Percentiles rank a stretch among this genome's conserved stretches.
Evolutionary conservation across 2,113 vertebrate genomes (phyloP).

Genomic region (Hystrix cristata): DNA sequence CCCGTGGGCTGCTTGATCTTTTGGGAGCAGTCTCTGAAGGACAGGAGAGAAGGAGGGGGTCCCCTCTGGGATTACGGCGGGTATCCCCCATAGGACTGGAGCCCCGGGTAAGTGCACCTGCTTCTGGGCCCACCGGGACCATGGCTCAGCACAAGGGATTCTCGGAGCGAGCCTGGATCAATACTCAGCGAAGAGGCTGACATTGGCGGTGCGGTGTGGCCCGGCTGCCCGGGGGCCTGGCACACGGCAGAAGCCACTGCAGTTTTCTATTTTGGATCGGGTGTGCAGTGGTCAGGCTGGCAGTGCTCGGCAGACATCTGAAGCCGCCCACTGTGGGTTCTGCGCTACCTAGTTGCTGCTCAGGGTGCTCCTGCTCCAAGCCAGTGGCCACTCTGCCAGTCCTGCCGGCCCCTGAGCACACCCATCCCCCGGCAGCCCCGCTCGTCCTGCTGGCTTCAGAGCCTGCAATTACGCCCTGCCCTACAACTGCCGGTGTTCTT

Average conservation of each 20-base stretch:
- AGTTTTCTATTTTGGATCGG: conserved; percentile 82
- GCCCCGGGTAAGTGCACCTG: neutral
- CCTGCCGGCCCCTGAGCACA: neutral
- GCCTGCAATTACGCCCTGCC: conserved; percentile 58
- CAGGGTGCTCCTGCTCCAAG: conserved; percentile 45
- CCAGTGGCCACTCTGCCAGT: neutral
- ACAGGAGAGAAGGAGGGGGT: neutral
- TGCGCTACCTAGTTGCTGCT: conserved; percentile 71
- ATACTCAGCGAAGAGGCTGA: conserved; percentile 55
- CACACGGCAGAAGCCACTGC: conserved; percentile 59
- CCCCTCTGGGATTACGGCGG: neutral
- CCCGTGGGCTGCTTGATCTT: neutral
- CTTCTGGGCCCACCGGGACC: neutral
- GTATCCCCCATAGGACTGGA: neutral
- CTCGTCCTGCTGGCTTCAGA: conserved; percentile 30
- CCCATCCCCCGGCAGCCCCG: neutral
- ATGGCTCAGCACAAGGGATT: neutral
- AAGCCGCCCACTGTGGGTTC: conserved; percentile 56
- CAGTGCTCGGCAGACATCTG: conserved; percentile 72
- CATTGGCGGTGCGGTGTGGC: conserved; percentile 52
- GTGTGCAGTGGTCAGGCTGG: conserved; percentile 64
- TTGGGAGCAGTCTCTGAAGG: neutral
- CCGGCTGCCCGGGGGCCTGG: conserved; percentile 28
- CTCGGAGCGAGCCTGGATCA: neutral
- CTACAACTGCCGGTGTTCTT: conserved; percentile 62